Percentiles rank a stretch among this genome's conserved stretches.
Conservation (phyloP, 2,888 invertebrate genomes). For the Acleris emargana region DNA sequence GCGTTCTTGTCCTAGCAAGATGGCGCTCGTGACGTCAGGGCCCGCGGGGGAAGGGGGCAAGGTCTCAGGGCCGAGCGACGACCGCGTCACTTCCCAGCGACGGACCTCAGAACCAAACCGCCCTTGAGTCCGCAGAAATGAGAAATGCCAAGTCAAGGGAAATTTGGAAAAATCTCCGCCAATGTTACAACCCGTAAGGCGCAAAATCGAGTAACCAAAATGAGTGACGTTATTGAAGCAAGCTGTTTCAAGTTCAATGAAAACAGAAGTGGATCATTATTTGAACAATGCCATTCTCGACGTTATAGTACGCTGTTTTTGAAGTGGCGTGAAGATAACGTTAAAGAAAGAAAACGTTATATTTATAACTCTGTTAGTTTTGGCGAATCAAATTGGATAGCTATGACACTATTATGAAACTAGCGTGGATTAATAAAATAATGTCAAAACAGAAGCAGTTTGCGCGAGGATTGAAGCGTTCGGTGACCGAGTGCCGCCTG, state of each 20-base stretch:
- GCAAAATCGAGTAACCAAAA: constrained; percentile 49
- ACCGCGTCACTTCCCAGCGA: constrained; percentile 79
- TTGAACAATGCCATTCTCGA: constrained; percentile 23
- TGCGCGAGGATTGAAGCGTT: constrained; percentile 49
- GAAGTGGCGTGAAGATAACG: constrained; percentile 5
- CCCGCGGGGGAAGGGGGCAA: constrained; percentile 59
- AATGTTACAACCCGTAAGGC: constrained; percentile 40
- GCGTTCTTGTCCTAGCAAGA: constrained; percentile 72
- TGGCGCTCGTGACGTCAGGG: constrained; percentile 79
- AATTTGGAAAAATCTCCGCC: constrained; percentile 41
- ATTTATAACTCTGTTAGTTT: too few species aligned
- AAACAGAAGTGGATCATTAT: constrained; percentile 62
- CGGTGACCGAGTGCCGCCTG: constrained; percentile 68
- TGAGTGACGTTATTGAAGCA: constrained; percentile 53
- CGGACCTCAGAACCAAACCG: constrained; percentile 67
- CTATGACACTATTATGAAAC: too few species aligned
- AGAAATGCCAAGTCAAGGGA: constrained; percentile 42
- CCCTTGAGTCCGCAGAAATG: constrained; percentile 59
- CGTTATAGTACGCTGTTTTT: constrained; percentile 12
- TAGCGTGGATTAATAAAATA: constrained; percentile 2
- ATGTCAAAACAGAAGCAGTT: constrained; percentile 29
- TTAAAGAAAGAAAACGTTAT: background rate
- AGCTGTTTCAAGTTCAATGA: constrained; percentile 72
- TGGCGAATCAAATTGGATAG: too few species aligned
- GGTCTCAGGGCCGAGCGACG: constrained; percentile 67